Evolutionary conservation across 2,888 invertebrate species (phyloP), one percentile per base, ranked within the genome.

Genomic region (Drosophila testacea): DNA sequence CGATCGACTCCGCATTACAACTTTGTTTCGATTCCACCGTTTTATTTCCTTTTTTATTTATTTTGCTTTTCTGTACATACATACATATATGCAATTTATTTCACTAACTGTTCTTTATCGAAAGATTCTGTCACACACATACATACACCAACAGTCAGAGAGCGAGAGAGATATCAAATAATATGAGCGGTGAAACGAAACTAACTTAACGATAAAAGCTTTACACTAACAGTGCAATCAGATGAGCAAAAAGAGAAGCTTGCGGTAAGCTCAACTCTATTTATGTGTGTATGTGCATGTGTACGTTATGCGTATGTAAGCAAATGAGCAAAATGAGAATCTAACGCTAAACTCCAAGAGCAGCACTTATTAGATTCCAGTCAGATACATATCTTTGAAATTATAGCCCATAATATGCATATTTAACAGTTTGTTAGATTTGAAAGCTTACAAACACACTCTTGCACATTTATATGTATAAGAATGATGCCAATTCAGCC

Each of bases 101-200:
- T 47, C 32, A 60, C 59, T 63, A 78, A 77, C 76, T 63, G 76
- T 78, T 78, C 79, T 78, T 78, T 67, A 67, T 75, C 74, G 71
- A 74, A 70, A 70, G 46, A 55, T 54, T 48, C 59, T 27, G 56
- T 38, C 41, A 50, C 39, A 27, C 32, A 61, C 44, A 28, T 27
- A 38, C 47, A 6, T 7, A 11, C 30, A 50, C 7, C 11, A 32
- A 3, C 4, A 22, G 36, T 34, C 11, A 30, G 56, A 27, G 36
- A 46, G 27, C 3, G 55, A 16, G 36, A 56, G 52, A 32, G 42
- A 13, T 34, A 32, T 39, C 3, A 30, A 55, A 38, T 9, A 6
- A 27, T 44, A 27, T 48, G 56, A 38, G 55, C 36, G 22, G 59
- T 60, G 62, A 46, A 75, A 38, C 32, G 42, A 62, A 69, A 74